Percentiles rank a stretch among this genome's conserved stretches.
These are phyloP conservation scores for Halocaridina rubra DNA, from an alignment of 2,888 invertebrate genomes.

Conservation along the genomic window DNA sequence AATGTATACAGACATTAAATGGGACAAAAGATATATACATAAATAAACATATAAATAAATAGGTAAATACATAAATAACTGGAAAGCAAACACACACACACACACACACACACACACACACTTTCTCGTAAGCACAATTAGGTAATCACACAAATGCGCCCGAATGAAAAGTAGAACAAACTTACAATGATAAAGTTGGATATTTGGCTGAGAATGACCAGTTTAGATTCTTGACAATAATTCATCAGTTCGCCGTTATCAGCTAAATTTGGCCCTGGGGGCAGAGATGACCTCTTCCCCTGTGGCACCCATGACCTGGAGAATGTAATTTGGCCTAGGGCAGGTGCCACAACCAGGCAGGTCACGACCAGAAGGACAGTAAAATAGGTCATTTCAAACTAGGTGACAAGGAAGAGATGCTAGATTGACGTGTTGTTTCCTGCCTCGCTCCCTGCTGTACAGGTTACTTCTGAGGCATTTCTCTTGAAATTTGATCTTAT, in stretches of 20 bases:
- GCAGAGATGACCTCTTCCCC: constrained; percentile 13
- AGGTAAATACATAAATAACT: neutral
- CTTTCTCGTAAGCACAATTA: neutral
- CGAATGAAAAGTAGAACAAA: neutral
- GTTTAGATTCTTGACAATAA: constrained; percentile 20
- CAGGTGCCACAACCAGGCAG: neutral
- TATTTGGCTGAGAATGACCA: constrained; percentile 12
- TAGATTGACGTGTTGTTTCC: too few species aligned
- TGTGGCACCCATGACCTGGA: constrained; percentile 33
- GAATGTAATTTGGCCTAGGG: constrained; percentile 22
- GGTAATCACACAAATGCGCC: neutral
- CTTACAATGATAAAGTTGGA: constrained; percentile 33
- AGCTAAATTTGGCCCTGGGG: neutral
- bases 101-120: neutral
- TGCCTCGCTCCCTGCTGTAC: too few species aligned
- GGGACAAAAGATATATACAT: neutral
- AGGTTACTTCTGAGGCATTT: too few species aligned
- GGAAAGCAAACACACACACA: neutral
- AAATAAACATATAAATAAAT: neutral
- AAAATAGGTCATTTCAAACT: too few species aligned
- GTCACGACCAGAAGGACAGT: neutral
- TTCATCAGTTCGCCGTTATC: neutral
- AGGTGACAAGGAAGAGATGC: too few species aligned
- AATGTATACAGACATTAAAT: neutral
- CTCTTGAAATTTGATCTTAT: too few species aligned